Base-by-base conservation (phyloP, 1,140 invertebrate species). In the Dermatophagoides farinae region DNA sequence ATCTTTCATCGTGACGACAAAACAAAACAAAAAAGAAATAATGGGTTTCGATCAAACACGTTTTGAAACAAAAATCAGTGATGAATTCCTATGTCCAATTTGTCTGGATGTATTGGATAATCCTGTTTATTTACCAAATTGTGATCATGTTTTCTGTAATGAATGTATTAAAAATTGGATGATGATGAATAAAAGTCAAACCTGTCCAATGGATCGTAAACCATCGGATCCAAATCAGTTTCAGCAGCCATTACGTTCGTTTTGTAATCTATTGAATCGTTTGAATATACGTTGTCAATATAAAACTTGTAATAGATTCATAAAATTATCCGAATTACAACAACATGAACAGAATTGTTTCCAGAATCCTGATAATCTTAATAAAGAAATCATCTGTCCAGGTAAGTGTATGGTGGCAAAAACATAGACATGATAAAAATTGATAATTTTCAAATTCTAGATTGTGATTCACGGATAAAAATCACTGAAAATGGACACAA, bases 11-110 rank as follows among this genome's bases (percentile, higher is more conserved):
- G n/a, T n/a, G n/a, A n/a, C n/a, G n/a, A 53, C n/a, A 5, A 53
- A 5, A 5, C 12, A 2, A 53, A 39, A 5, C 9, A 39, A 53
- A n/a, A n/a, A 14, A 51, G 12, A 10, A 20, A 49, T 55, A 52
- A 58, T 58, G 57, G 57, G 57, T 38, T 58, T 20, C 57, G 57
- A 58, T 38, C 14, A 55, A 38, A 58, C 57, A 22, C 57, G 57
- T 18, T 58, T 58, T 23, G 43, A 58, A 39, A 5, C 22, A 12
- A 49, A 37, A 16, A 38, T 58, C 4, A 14, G 4, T 6, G 57
- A 58, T 37, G 57, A 58, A 38, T 58, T 58, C 18, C 16, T 58
- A 1, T 58, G 57, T 38, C 12, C 57, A 14, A 58, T 58, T n/a
- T 58, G 57, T 39, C 18, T 18, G 2, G 43, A 58, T 49, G 57